A percentile compares a stretch with the other conserved stretches of the same genome.
Conservation (phyloP, 2,888 invertebrate genomes). For the Siphonodentalium dalli region DNA sequence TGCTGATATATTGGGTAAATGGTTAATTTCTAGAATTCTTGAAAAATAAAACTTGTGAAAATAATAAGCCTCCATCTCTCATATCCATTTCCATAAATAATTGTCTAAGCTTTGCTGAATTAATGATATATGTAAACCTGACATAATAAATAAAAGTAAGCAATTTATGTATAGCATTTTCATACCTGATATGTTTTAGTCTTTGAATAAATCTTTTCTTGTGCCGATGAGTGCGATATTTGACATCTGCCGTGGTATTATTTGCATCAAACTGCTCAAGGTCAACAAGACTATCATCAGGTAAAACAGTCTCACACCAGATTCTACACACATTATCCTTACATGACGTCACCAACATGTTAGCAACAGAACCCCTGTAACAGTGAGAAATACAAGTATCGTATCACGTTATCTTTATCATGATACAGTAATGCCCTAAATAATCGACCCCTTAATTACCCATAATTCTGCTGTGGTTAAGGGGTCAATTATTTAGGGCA, state of each 20-base stretch:
- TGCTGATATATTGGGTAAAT: no score
- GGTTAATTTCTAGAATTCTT: no score
- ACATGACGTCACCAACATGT: constrained; percentile 97
- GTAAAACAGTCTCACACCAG: constrained; percentile 97
- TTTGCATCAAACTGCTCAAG: constrained; percentile 70
- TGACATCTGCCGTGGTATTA: constrained; percentile 68
- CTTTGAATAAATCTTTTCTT: constrained; percentile 96
- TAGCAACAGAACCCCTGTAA: constrained; percentile 90
- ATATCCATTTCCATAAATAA: no score
- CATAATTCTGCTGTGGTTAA: no score
- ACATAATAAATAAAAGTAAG: neutral
- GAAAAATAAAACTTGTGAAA: no score
- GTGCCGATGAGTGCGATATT: constrained; percentile 87
- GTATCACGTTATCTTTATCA: neutral
- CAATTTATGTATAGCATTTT: neutral
- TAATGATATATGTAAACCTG: no score
- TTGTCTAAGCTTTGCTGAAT: no score
- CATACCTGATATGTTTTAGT: constrained; percentile 93
- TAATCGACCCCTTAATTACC: no score
- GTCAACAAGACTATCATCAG: constrained; percentile 82
- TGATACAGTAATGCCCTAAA: neutral
- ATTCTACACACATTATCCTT: constrained; percentile 98
- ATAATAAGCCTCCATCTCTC: no score
- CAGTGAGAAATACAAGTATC: neutral
- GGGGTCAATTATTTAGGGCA: no score